A percentile compares a stretch with the other conserved stretches of the same genome.
These are phyloP conservation scores for Cassiopea xamachana DNA, from an alignment of 30 jellyfish, hydroid and myxozoan genomes.

Conservation along the genomic window DNA sequence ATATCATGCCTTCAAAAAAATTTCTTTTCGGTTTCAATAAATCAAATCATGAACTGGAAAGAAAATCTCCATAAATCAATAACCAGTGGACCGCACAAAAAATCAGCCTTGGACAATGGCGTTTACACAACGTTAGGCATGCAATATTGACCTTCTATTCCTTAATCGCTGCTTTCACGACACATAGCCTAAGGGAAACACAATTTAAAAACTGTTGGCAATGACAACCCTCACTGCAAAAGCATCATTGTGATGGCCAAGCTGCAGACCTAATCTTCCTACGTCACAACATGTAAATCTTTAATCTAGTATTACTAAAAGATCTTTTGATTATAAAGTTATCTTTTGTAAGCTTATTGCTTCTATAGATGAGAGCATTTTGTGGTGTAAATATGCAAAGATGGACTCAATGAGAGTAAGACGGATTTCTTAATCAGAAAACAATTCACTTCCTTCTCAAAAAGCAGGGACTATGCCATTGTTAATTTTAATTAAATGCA, in stretches of 20 bases:
- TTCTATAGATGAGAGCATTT: not conserved
- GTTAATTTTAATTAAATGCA: not conserved
- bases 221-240: not conserved
- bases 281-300: not conserved
- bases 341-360: not conserved
- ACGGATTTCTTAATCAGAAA: not conserved
- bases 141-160: not conserved
- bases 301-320: not conserved
- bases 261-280: not conserved
- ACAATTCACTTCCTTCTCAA: slow-evolving; percentile 2
- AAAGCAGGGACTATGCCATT: not conserved
- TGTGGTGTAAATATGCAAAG: not conserved
- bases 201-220: not conserved
- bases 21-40: not conserved
- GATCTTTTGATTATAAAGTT: not conserved
- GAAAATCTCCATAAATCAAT: not conserved
- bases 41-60: not conserved
- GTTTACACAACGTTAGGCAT: not conserved
- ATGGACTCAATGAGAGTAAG: not conserved
- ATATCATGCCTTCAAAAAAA: not conserved
- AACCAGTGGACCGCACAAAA: not conserved
- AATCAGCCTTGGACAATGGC: not conserved
- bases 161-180: not conserved
- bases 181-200: not conserved
- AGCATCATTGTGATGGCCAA: not conserved